A percentile compares a stretch with the other conserved stretches of the same genome.
These are phyloP conservation scores for Helarctos malayanus DNA, from an alignment of 2,797 vertebrate genomes.

Conservation along the genomic window DNA sequence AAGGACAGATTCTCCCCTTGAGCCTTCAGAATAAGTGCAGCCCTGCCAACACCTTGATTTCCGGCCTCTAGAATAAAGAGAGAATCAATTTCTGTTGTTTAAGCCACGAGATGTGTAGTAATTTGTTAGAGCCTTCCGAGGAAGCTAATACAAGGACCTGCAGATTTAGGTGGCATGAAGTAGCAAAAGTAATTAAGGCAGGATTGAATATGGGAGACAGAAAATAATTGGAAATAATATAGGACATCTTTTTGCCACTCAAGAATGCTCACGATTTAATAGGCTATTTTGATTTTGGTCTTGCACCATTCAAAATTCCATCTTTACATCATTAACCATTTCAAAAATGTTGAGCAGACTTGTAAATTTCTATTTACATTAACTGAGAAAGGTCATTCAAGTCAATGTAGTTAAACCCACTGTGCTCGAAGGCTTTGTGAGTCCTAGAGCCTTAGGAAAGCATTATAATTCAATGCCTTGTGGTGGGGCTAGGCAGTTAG, in stretches of 20 bases:
- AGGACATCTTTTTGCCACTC: not conserved
- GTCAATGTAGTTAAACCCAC: not conserved
- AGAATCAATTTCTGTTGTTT: not conserved
- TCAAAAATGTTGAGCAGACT: not conserved
- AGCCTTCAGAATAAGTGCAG: not conserved
- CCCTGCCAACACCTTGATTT: not conserved
- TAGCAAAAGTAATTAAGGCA: not conserved
- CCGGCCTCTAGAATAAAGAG: not conserved
- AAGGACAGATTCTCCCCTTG: not conserved
- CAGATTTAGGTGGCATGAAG: not conserved
- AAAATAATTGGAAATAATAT: not conserved
- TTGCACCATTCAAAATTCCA: slow-evolving; percentile 1
- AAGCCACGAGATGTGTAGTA: not conserved
- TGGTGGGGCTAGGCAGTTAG: not conserved
- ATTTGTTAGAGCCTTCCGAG: not conserved
- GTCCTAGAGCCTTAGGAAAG: not conserved
- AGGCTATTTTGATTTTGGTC: not conserved
- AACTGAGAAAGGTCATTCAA: not conserved
- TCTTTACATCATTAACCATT: not conserved
- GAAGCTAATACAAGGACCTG: not conserved
- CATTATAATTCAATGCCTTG: not conserved
- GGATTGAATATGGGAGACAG: not conserved
- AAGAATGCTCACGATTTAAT: not conserved
- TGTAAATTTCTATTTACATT: not conserved
- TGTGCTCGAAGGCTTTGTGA: not conserved